Conservation (phyloP, 1,140 invertebrate species). For the Uloborus diversus region DNA sequence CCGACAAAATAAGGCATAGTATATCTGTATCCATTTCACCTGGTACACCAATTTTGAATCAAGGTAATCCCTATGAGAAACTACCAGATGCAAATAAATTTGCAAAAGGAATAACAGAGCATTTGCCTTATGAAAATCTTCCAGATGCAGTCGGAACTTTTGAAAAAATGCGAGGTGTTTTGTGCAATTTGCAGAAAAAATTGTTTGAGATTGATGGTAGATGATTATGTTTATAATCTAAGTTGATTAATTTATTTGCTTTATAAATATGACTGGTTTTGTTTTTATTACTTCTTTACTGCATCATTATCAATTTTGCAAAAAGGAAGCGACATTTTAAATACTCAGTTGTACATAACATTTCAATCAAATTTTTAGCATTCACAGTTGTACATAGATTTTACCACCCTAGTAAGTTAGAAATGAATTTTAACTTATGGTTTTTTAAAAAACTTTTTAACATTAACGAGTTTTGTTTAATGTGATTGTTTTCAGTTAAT, state of each 20-base stretch:
- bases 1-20: background rate
- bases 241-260: background rate
- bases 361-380: too few species aligned
- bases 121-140: slow-evolving; percentile 88
- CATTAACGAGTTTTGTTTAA: too few species aligned
- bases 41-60: slow-evolving; percentile 80
- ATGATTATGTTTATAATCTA: slow-evolving; percentile 1
- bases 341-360: too few species aligned
- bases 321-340: too few species aligned
- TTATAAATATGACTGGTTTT: background rate
- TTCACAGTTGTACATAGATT: too few species aligned
- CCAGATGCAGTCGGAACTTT: slow-evolving; percentile 84
- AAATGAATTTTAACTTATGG: too few species aligned
- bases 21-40: slow-evolving; percentile 70
- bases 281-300: too few species aligned
- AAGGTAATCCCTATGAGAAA: slow-evolving; percentile 72
- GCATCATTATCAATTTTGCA: too few species aligned
- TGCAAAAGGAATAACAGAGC: slow-evolving; percentile 81
- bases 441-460: too few species aligned
- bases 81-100: slow-evolving; percentile 74
- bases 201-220: slow-evolving; percentile 26
- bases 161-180: slow-evolving; percentile 73
- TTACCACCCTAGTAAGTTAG: too few species aligned
- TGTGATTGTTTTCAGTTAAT: too few species aligned
- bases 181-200: slow-evolving; percentile 56